phyloP scores from a whole-genome alignment of 1,140 invertebrate species.

The Ladona fulva region DNA sequence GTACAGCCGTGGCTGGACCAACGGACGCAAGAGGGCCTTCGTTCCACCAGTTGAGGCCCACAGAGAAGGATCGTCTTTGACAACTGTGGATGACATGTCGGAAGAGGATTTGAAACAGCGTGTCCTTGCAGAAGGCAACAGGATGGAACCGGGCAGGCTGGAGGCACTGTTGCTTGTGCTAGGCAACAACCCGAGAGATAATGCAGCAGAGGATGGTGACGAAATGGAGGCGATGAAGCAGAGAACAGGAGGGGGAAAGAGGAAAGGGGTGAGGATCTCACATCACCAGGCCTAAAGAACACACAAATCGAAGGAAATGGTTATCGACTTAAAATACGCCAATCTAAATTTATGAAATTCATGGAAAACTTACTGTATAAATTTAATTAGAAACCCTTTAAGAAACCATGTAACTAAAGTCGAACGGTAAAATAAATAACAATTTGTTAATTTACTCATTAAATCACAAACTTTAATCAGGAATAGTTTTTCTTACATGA shows the following conservation, averaged over 20 bases:
- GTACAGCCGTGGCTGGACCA: conserved; percentile 65
- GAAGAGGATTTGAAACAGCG: neutral
- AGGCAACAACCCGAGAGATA: neutral
- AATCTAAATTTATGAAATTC: too few species aligned
- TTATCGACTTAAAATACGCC: too few species aligned
- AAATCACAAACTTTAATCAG: too few species aligned
- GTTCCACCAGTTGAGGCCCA: conserved; percentile 17
- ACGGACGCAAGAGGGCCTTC: conserved; percentile 48
- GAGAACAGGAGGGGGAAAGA: neutral
- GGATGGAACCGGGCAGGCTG: conserved; percentile 30
- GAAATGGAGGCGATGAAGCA: neutral
- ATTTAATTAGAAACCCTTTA: too few species aligned
- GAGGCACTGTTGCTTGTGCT: conserved; percentile 39
- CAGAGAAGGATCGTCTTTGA: neutral
- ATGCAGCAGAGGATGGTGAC: neutral
- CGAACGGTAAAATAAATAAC: too few species aligned
- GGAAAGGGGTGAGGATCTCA: too few species aligned
- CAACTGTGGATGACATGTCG: neutral
- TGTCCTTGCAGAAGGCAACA: neutral
- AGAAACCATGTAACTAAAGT: too few species aligned
- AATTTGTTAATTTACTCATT: too few species aligned
- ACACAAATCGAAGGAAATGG: too few species aligned
- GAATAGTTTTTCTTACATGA: too few species aligned
- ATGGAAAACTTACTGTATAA: too few species aligned
- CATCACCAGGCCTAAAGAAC: too few species aligned